Evolutionary conservation across 2,113 vertebrate genomes (phyloP).

Genomic region (Leiothrix lutea): DNA sequence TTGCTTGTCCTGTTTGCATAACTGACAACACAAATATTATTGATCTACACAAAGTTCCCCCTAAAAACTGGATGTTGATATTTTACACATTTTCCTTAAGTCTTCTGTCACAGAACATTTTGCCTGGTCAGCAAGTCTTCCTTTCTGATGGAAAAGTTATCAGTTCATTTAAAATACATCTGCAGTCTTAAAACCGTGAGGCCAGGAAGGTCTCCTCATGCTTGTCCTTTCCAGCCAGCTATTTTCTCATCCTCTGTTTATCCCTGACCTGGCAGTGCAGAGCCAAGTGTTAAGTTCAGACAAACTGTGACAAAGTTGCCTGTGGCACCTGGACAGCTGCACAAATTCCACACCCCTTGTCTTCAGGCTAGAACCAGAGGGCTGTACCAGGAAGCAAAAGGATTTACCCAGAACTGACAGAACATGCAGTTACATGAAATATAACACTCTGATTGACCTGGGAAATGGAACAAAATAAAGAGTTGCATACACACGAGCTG

Average conservation of each 20-base stretch:
- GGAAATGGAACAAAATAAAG: neutral
- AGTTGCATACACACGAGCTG: neutral
- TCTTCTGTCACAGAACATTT: neutral
- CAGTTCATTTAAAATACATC: neutral
- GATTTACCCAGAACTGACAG: neutral
- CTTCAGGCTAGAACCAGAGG: neutral
- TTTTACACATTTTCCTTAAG: neutral
- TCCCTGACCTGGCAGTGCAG: neutral
- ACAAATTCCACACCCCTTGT: neutral
- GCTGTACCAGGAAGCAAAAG: neutral
- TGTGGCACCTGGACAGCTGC: neutral
- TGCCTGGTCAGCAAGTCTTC: neutral
- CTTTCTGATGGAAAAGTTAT: neutral
- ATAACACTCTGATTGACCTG: neutral
- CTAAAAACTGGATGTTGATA: neutral
- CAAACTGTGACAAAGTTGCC: neutral
- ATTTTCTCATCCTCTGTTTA: neutral
- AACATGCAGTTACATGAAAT: neutral
- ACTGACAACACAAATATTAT: neutral
- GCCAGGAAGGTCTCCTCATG: neutral
- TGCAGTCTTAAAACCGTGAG: neutral
- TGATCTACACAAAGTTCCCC: neutral
- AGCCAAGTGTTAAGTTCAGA: neutral
- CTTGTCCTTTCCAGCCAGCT: neutral
- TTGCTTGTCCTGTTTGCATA: neutral